Conservation (phyloP, 2,797 vertebrate species). For the Euthynnus affinis region DNA sequence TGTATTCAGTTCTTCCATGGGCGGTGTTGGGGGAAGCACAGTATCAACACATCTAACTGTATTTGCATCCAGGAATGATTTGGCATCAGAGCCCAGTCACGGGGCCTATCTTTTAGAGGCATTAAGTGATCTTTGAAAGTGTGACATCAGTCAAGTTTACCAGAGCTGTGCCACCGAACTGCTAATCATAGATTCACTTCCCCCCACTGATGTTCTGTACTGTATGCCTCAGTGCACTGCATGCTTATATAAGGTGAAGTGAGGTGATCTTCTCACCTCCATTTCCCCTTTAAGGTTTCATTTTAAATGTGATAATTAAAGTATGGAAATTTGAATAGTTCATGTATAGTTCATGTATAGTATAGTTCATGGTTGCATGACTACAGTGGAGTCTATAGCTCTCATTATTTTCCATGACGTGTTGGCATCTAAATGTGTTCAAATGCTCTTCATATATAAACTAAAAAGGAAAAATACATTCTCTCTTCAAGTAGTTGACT, state of each 20-base stretch:
- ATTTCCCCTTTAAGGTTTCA: slow-evolving; percentile 39
- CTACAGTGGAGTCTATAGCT: background rate
- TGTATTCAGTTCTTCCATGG: background rate
- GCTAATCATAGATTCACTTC: slow-evolving; percentile 46
- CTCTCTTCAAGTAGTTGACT: background rate
- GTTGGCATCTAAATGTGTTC: background rate
- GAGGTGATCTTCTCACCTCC: slow-evolving; percentile 14
- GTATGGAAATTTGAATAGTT: background rate
- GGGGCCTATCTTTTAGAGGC: background rate
- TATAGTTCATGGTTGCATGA: background rate
- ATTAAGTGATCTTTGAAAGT: slow-evolving; percentile 6
- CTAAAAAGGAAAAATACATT: background rate
- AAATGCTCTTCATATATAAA: background rate
- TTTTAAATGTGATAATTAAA: background rate
- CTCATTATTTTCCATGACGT: background rate
- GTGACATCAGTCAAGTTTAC: slow-evolving; percentile 6
- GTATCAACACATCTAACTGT: background rate
- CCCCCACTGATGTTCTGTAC: background rate
- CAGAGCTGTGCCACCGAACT: background rate
- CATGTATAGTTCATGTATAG: background rate
- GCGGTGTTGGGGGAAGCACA: background rate
- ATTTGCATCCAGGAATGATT: background rate
- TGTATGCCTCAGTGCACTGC: slow-evolving; percentile 15
- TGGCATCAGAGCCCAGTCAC: background rate
- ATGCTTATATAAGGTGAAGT: slow-evolving; percentile 1